Evolutionary conservation across 2,888 invertebrate species (phyloP), one percentile per base, ranked within the genome.

Genomic region (Eupithecia subfuscata): DNA sequence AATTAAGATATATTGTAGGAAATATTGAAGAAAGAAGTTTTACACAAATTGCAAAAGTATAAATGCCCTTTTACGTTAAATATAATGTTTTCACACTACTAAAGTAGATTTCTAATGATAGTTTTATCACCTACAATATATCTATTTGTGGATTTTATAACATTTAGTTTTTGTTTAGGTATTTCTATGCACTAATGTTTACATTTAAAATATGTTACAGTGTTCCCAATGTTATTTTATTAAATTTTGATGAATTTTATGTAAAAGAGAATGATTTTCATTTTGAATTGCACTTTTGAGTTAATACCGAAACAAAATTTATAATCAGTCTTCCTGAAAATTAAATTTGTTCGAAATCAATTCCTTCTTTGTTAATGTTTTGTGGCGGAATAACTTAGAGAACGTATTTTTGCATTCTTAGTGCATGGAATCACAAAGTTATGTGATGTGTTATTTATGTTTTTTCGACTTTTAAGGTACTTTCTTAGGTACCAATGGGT

Each of bases 191-290:
- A 85, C 93, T 95, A 95, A 92, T 87, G 90, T 94, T 67, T 93
- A 93, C 87, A 88, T 91, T 60, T 92, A 92, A 92, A 93, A 95
- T 95, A 95, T 95, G 95, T 95, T 94, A 94, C 92, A 95, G 91
- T 95, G 95, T 89, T 95, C 95, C 95, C 95, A 92, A 95, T 95
- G 92, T 95, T 95, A 90, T 90, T 94, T 84, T 82, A 82, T 83
- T 83, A 67, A 70, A 74, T 78, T 80, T 78, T 75, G 80, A 82
- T 89, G 90, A 88, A 80, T 79, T 79, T 70, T 78, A 77, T 71
- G 71, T 64, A 64, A 69, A 40, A n/a, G 80, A 82, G 77, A 75
- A 82, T 81, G 80, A 78, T 37, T 22, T 48, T 12, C 12, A 6
- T 12, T 73, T 40, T 73, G 43, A 71, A 77, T 74, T 60, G 73